Evolutionary conservation across 2,797 vertebrate genomes (phyloP).

Genomic region (Acridotheres tristis): DNA sequence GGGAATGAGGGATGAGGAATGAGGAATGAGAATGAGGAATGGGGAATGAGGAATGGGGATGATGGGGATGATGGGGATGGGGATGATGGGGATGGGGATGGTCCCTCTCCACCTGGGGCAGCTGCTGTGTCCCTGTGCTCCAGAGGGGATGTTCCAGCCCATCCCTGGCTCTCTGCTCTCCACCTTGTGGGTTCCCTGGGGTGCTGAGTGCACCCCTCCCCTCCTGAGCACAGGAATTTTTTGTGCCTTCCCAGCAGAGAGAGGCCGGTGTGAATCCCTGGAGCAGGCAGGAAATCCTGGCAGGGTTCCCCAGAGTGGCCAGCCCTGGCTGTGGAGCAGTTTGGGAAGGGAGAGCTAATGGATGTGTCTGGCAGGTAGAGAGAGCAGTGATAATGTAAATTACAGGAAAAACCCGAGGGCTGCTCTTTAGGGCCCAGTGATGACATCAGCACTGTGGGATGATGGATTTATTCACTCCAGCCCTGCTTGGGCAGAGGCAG

Average conservation of each 20-base stretch:
- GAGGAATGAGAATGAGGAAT: too few species aligned
- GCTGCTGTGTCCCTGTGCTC: not conserved
- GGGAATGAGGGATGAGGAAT: too few species aligned
- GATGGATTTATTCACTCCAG: not conserved
- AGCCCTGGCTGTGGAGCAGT: not conserved
- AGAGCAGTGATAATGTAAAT: not conserved
- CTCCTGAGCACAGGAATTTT: not conserved
- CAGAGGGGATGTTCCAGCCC: not conserved
- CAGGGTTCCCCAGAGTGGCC: not conserved
- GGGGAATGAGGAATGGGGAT: too few species aligned
- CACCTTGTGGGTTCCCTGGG: not conserved
- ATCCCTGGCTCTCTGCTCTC: not conserved
- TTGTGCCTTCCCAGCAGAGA: not conserved
- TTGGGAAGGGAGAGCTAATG: not conserved
- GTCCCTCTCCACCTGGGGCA: fast-evolving
- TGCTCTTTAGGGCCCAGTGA: not conserved
- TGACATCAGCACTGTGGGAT: not conserved
- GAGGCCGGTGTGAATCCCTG: not conserved
- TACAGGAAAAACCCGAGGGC: not conserved
- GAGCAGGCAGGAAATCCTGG: not conserved
- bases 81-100: too few species aligned
- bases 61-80: not conserved
- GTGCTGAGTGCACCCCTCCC: fast-evolving
- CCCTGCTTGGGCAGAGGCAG: not conserved
- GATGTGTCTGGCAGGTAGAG: not conserved